A percentile compares a stretch with the other conserved stretches of the same genome.
Evolutionary conservation across 2,888 invertebrate species (phyloP).

Genomic region (Drosophila tripunctata): DNA sequence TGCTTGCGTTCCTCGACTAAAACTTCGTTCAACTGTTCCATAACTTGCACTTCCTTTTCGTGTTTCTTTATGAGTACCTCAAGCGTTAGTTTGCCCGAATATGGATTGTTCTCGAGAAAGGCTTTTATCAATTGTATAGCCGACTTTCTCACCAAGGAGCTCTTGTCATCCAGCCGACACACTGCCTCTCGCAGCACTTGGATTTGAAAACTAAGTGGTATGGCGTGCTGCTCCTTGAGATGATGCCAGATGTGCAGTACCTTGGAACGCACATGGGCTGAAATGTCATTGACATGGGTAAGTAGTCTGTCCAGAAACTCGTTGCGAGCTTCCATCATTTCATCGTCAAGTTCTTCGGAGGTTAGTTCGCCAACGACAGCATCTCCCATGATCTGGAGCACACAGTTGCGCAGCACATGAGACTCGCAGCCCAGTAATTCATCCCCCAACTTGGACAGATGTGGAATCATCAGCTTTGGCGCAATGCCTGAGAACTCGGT

Average conservation of each 20-base stretch:
- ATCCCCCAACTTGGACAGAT: slow-evolving; percentile 82
- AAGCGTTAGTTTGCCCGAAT: slow-evolving; percentile 87
- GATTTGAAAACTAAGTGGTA: slow-evolving; percentile 90
- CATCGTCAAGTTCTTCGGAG: slow-evolving; percentile 89
- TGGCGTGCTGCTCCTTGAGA: slow-evolving; percentile 90
- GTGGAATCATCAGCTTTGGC: slow-evolving; percentile 83
- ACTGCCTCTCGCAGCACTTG: slow-evolving; percentile 88
- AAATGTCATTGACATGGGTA: slow-evolving; percentile 93
- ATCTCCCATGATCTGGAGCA: slow-evolving; percentile 92
- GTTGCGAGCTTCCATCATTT: slow-evolving; percentile 89
- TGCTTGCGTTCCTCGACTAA: slow-evolving; percentile 86
- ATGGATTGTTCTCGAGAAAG: slow-evolving; percentile 94
- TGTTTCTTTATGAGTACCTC: slow-evolving; percentile 88
- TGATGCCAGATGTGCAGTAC: slow-evolving; percentile 92
- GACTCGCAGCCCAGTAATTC: slow-evolving; percentile 86
- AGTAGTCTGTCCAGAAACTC: slow-evolving; percentile 91
- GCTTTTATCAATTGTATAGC: slow-evolving; percentile 87
- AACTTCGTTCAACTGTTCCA: slow-evolving; percentile 84
- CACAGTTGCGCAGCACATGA: slow-evolving; percentile 90
- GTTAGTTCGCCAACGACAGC: slow-evolving; percentile 90
- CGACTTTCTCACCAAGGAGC: slow-evolving; percentile 92
- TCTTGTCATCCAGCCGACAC: slow-evolving; percentile 92
- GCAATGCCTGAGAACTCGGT: slow-evolving; percentile 81
- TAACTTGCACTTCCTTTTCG: slow-evolving; percentile 82
- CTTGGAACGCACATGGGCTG: slow-evolving; percentile 94